These are phyloP conservation scores for Phenganax subtilis DNA, from an alignment of 92 coral and sea anemone species.

Conservation along the genomic window DNA sequence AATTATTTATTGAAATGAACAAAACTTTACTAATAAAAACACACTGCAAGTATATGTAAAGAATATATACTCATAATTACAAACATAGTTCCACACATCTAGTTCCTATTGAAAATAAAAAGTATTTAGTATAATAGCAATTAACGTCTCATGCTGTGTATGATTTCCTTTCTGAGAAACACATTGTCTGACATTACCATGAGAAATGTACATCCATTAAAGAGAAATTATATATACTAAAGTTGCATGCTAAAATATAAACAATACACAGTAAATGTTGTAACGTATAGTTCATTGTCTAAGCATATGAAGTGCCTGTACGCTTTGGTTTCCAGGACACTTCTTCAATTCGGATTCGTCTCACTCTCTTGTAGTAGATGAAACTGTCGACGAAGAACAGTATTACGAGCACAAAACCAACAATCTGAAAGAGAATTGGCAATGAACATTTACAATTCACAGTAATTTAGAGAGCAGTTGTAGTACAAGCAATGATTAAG, in stretches of 20 bases:
- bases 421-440: constrained; percentile 49
- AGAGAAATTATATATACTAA: too few relatives aligned
- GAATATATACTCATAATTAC: neutral
- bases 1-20: neutral
- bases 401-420: constrained; percentile 77
- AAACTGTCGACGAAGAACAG: constrained; percentile 79
- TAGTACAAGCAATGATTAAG: too few relatives aligned
- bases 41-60: constrained; percentile 9
- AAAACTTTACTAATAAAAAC: neutral
- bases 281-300: neutral
- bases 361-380: constrained; percentile 88
- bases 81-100: neutral
- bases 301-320: constrained; percentile 29
- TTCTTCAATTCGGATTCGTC: constrained; percentile 85
- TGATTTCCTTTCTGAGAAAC: too few relatives aligned
- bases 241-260: neutral
- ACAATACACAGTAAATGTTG: neutral
- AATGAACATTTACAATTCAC: neutral
- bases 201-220: constrained; percentile 10
- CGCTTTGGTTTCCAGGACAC: constrained; percentile 71
- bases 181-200: neutral
- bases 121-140: neutral
- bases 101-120: too few relatives aligned
- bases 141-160: neutral
- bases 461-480: too few relatives aligned